Evolutionary conservation across 2,888 invertebrate genomes (phyloP).

Genomic region (Parapristionchus giblindavisi): DNA sequence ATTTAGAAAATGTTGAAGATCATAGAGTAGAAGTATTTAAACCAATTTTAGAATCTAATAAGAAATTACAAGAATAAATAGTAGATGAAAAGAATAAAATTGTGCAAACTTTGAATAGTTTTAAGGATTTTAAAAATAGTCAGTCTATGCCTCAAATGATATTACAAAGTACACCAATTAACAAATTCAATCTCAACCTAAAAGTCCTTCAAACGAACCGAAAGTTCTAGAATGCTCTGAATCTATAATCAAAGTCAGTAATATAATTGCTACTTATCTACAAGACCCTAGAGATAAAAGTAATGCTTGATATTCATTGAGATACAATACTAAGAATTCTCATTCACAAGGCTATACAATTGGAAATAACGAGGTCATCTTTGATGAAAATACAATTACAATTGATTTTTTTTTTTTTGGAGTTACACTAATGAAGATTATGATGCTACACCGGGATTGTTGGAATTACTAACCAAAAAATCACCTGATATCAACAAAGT

Average conservation of each 20-base stretch:
- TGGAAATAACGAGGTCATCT: slow-evolving; percentile 50
- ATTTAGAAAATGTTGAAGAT: slow-evolving; percentile 50
- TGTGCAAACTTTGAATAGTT: slow-evolving; percentile 52
- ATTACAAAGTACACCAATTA: slow-evolving; percentile 5
- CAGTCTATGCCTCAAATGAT: background rate
- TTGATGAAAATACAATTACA: slow-evolving; percentile 49
- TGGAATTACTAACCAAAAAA: slow-evolving; percentile 55
- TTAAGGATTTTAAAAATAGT: slow-evolving; percentile 30
- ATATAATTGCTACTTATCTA: slow-evolving; percentile 50
- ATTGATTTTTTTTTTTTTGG: too few relatives aligned
- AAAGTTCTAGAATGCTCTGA: too few relatives aligned
- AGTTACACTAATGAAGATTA: slow-evolving; percentile 42
- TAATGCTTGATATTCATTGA: slow-evolving; percentile 52
- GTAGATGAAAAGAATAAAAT: slow-evolving; percentile 57
- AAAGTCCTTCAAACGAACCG: slow-evolving; percentile 41
- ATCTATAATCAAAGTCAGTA: slow-evolving; percentile 43
- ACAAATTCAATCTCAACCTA: too few relatives aligned
- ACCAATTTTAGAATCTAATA: slow-evolving; percentile 54
- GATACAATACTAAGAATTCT: slow-evolving; percentile 37
- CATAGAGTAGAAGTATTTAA: slow-evolving; percentile 52
- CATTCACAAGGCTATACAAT: slow-evolving; percentile 47
- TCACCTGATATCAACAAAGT: slow-evolving; percentile 47
- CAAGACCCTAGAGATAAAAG: slow-evolving; percentile 52
- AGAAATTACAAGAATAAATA: slow-evolving; percentile 54
- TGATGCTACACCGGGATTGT: slow-evolving; percentile 45